Evolutionary conservation across 2,113 vertebrate species (phyloP), one percentile per base, ranked within the genome.

Genomic region (Poeciliopsis turrubarensis): DNA sequence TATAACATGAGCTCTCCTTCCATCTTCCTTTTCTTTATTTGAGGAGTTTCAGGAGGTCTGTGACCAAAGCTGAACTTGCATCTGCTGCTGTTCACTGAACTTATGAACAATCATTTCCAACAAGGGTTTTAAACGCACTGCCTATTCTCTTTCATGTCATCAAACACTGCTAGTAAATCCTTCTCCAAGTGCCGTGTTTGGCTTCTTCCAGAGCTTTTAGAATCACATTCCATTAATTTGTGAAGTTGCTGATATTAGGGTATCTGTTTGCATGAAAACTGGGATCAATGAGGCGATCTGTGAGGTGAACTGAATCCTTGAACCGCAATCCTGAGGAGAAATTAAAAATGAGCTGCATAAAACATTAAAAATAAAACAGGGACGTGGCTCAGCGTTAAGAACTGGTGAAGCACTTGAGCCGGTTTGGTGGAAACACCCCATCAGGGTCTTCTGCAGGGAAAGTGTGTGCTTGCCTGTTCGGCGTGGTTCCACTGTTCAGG

Each of bases 401-500:
- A 47, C 17, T 47, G 44, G 44, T 47, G 15, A 47, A 47, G 39
- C 39, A 41, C 39, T 41, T 15, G 39, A 41, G 15, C 39, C 39
- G 15, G 12, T 41, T 41, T 41, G 12, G 39, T 41, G 39, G 39
- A 41, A 13, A 47, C 44, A 47, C 17, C 17, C 75, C 61, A 19
- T 41, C 32, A 17, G 62, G 30, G 60, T 37, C 37, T 57, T 44
- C 19, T 32, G 62, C 60, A 41, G 41, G 29, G 72, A 25, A 41
- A 37, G 37, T 44, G 26, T 47, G 54, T 17, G 60, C 80, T 86
- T 77, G 97, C 97, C 96, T 96, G 90, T 83, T 98, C 97, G 0
- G 97, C 97, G 0, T 73, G 87, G 74, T 97, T 96, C 97, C 97
- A 99, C 25, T 96, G 94, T 0, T 75, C 61, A 1, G 94, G 88